phyloP scores from a whole-genome alignment of 35 echinoderm and acorn worm species.

The Hemicentrotus pulcherrimus region DNA sequence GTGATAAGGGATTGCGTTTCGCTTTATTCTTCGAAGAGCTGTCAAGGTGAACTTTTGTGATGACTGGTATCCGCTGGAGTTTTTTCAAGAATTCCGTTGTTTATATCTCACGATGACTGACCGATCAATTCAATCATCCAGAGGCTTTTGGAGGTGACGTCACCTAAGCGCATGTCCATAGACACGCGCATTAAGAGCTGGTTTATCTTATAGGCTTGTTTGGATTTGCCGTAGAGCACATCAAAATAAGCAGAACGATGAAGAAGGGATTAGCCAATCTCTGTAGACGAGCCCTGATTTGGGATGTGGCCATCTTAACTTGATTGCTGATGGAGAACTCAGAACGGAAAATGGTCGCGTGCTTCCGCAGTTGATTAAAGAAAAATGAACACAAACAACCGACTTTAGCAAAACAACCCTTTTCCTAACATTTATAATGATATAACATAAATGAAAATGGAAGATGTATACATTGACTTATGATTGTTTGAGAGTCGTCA shows the following conservation, averaged over 20 bases:
- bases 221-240: neutral
- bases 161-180: neutral
- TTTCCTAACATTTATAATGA: too few species aligned
- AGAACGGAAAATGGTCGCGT: neutral
- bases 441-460: too few species aligned
- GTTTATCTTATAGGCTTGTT: conserved; percentile 19
- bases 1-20: neutral
- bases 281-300: neutral
- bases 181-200: neutral
- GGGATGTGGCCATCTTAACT: neutral
- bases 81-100: neutral
- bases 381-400: neutral
- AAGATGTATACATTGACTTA: too few species aligned
- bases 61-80: neutral
- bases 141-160: neutral
- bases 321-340: neutral
- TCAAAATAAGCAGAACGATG: conserved; percentile 12
- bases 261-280: neutral
- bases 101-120: neutral
- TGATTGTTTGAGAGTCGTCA: too few species aligned
- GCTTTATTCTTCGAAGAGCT: neutral
- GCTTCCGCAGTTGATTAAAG: neutral
- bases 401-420: too few species aligned
- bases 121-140: conserved; percentile 2
- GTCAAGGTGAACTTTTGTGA: neutral